phyloP scores from a whole-genome alignment of 53 echinoderm and acorn worm genomes.

The Holothuria leucospilota region DNA sequence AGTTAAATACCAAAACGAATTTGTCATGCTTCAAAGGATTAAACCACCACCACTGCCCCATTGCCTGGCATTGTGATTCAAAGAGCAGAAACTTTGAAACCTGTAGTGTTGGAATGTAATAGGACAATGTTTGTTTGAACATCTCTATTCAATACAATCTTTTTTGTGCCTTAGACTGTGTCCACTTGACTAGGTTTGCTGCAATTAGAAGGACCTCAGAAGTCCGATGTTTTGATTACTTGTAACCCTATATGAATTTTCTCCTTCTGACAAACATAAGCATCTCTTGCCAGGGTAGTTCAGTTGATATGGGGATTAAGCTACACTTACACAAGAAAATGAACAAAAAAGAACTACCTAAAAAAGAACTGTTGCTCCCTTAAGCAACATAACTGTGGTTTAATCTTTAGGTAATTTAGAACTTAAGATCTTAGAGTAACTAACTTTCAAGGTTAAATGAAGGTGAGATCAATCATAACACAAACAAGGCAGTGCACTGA shows the following conservation, averaged over 20 bases:
- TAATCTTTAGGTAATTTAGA: neutral
- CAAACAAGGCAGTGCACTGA: slow-evolving; percentile 16
- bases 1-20: slow-evolving; percentile 28
- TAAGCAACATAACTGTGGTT: slow-evolving; percentile 34
- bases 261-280: neutral
- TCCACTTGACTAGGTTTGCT: slow-evolving; percentile 35
- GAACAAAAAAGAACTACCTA: too few relatives aligned
- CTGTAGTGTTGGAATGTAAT: slow-evolving; percentile 41
- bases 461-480: slow-evolving; percentile 21
- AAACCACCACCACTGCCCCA: slow-evolving; percentile 1
- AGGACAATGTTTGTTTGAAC: slow-evolving; percentile 43
- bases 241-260: slow-evolving; percentile 25
- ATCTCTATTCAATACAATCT: neutral
- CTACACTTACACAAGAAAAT: slow-evolving; percentile 31
- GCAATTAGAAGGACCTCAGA: slow-evolving; percentile 42
- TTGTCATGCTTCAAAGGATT: slow-evolving; percentile 25
- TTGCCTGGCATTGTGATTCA: neutral
- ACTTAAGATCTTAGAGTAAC: neutral
- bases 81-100: slow-evolving; percentile 13
- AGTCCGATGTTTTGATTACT: slow-evolving; percentile 31
- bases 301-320: slow-evolving; percentile 11
- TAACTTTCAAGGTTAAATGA: slow-evolving; percentile 33
- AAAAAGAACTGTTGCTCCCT: neutral
- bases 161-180: slow-evolving; percentile 24
- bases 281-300: neutral